phyloP scores from a whole-genome alignment of 2,113 vertebrate genomes.

The Podarcis raffonei region DNA sequence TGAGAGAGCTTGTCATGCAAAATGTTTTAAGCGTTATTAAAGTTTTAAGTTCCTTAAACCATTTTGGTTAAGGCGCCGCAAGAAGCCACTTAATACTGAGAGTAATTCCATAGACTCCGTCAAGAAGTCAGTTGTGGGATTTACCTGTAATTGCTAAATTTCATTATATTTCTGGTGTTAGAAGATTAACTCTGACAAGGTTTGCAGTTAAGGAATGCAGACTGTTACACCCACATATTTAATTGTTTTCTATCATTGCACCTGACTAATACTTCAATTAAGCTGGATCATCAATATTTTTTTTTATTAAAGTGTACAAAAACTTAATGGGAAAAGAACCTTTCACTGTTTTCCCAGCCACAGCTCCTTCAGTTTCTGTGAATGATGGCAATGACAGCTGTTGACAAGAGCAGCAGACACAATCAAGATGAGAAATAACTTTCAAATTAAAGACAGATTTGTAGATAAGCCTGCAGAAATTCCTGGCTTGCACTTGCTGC shows the following conservation, averaged over 20 bases:
- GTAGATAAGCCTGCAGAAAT: too few relatives aligned
- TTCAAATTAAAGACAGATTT: not conserved
- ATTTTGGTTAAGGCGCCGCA: not conserved
- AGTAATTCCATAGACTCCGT: not conserved
- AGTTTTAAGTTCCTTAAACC: not conserved
- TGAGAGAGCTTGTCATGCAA: not conserved
- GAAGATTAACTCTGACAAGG: slow-evolving; percentile 12
- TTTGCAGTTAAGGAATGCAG: slow-evolving; percentile 12
- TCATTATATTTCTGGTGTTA: not conserved
- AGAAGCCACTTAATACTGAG: not conserved
- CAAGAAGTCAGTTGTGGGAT: not conserved
- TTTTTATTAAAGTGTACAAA: not conserved
- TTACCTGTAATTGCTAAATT: not conserved
- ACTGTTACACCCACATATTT: slow-evolving; percentile 41
- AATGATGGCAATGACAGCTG: not conserved
- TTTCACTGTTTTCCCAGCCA: not conserved
- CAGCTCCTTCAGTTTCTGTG: not conserved
- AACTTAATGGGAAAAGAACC: not conserved
- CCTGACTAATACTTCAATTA: slow-evolving; percentile 2
- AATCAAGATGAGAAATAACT: not conserved
- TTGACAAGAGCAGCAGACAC: not conserved
- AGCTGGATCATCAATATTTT: slow-evolving; percentile 5
- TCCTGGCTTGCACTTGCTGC: too few relatives aligned
- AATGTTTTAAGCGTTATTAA: not conserved
- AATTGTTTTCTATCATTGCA: slow-evolving; percentile 30